Conservation (phyloP, 1,140 invertebrate species). For the Pectinophora gossypiella region DNA sequence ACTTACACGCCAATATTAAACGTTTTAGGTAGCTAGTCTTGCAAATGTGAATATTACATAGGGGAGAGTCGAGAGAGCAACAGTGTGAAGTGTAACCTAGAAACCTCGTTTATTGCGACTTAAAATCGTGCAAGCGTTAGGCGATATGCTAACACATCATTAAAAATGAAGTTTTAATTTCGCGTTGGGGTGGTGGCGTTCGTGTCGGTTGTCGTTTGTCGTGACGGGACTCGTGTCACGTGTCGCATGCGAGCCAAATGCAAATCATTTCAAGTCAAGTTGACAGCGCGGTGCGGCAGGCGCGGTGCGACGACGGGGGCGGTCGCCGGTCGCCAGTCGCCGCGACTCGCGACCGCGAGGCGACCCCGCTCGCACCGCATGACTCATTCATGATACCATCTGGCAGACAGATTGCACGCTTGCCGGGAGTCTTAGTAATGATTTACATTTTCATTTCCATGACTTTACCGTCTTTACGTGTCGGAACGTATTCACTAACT, state of each 20-base stretch:
- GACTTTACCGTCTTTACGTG: neutral
- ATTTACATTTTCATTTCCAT: neutral
- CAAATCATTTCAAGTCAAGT: conserved; percentile 36
- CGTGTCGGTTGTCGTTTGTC: conserved; percentile 17
- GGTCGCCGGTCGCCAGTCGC: too few species aligned
- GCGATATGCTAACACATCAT: conserved; percentile 56
- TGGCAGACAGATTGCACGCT: conserved; percentile 17
- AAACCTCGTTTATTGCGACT: conserved; percentile 19
- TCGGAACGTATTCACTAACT: neutral
- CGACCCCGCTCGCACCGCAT: conserved; percentile 7
- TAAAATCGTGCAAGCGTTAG: conserved; percentile 17
- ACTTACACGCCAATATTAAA: too few species aligned
- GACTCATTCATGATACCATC: conserved; percentile 21
- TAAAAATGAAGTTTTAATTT: conserved; percentile 69
- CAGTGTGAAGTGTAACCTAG: conserved; percentile 25
- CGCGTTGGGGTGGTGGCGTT: conserved; percentile 22
- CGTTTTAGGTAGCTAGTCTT: too few species aligned
- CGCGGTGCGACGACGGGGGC: neutral
- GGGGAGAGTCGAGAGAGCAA: too few species aligned
- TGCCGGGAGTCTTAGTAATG: neutral
- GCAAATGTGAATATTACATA: too few species aligned
- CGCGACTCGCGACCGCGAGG: neutral
- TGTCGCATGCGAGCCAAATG: conserved; percentile 42
- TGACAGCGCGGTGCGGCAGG: conserved; percentile 13
- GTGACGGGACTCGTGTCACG: neutral